These are phyloP conservation scores for Austrolebias charrua DNA, from an alignment of 2,797 vertebrate genomes.

Conservation along the genomic window DNA sequence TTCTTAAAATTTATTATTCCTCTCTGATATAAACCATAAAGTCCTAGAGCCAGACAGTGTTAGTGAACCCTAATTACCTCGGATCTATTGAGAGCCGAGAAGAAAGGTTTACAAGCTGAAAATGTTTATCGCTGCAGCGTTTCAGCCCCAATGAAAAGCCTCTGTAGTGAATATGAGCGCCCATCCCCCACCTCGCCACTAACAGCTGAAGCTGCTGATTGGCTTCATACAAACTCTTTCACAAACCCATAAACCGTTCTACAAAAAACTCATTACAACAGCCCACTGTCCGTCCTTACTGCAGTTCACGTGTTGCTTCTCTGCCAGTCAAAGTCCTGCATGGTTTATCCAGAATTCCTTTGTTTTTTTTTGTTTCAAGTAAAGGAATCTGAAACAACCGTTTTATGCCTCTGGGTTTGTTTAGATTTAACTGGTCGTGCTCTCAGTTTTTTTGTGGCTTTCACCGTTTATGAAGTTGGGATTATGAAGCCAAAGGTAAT, in stretches of 20 bases:
- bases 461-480: neutral
- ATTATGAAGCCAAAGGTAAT: constrained; percentile 41
- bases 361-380: constrained; percentile 18
- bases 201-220: constrained; percentile 13
- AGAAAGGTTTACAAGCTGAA: neutral
- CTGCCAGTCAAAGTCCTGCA: constrained; percentile 41
- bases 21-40: no score
- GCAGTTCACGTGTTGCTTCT: constrained; percentile 45
- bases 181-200: neutral
- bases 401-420: neutral
- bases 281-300: neutral
- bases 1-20: no score
- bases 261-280: constrained; percentile 8
- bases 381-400: neutral
- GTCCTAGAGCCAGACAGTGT: neutral
- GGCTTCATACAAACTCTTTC: constrained; percentile 7
- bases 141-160: constrained; percentile 24
- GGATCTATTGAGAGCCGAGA: neutral
- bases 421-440: neutral
- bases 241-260: constrained; percentile 9
- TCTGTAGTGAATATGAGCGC: neutral
- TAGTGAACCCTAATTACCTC: neutral
- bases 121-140: constrained; percentile 12
- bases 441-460: constrained; percentile 21
- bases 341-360: constrained; percentile 27